phyloP scores from a whole-genome alignment of 64 coral and sea anemone genomes.

The Actinia tenebrosa region DNA sequence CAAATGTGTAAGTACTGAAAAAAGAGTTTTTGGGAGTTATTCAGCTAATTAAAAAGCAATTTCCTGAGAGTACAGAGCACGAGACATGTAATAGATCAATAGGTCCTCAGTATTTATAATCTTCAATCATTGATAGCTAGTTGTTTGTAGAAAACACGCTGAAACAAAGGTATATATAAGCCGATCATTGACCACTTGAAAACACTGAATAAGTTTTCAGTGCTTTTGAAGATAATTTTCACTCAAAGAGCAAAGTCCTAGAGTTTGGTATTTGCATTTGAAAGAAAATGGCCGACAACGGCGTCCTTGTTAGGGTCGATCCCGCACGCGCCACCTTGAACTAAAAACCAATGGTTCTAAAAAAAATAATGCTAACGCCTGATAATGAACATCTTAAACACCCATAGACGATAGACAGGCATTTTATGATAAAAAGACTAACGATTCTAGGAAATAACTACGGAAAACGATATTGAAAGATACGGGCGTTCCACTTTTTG shows the following conservation, averaged over 20 bases:
- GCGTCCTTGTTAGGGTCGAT: too few species aligned
- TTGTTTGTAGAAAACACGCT: slow-evolving; percentile 1
- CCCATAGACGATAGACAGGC: too few species aligned
- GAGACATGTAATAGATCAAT: neutral
- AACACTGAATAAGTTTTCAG: neutral
- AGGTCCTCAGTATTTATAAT: neutral
- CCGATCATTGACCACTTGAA: neutral
- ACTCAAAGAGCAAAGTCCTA: neutral
- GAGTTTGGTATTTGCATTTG: neutral
- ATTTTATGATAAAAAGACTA: too few species aligned
- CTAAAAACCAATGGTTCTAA: too few species aligned
- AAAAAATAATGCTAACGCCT: too few species aligned
- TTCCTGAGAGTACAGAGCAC: neutral
- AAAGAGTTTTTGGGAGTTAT: neutral
- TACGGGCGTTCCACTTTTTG: too few species aligned
- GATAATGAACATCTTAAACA: too few species aligned
- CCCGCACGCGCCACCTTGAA: too few species aligned
- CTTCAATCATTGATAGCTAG: neutral
- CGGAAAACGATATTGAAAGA: too few species aligned
- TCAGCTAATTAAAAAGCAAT: neutral
- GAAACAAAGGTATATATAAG: neutral
- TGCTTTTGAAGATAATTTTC: neutral
- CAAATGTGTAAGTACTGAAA: neutral
- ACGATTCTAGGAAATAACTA: too few species aligned
- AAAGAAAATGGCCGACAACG: neutral